Evolutionary conservation across 2,797 vertebrate genomes (phyloP), one percentile per base, ranked within the genome.

Genomic region (Pantherophis vulpinus): DNA sequence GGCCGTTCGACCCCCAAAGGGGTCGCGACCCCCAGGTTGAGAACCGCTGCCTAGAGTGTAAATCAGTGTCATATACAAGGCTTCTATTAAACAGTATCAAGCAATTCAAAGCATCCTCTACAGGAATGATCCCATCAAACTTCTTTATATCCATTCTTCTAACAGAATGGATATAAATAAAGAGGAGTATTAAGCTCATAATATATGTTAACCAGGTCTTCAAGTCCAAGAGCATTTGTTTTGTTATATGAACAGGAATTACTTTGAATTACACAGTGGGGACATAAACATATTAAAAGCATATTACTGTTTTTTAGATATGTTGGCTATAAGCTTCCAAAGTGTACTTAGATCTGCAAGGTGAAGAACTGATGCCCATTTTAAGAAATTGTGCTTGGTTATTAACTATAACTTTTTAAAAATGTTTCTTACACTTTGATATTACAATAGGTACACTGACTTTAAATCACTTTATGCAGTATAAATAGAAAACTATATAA

Each of bases 311-410:
- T 37, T 87, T 93, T 29, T 60, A 86, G 37, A 54, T 74, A 74
- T 88, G 37, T 90, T 74, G 47, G 32, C 5, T 59, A 58, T 87
- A 74, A 91, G 27, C 37, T 93, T 54, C 61, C 51, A 9, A 91
- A 91, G 54, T 51, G 37, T 60, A 93, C 42, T 93, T 93, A 88
- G 86, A 93, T 87, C 58, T 91, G 55, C 89, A 93, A 91, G 83
- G 59, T 91, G 61, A 89, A 91, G 89, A 88, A 74, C 27, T 55
- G 83, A 74, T 55, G 37, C 59, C 29, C 20, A 13, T 93, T 87
- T 74, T 87, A 90, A 55, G 18, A 90, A 93, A 90, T 90, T 87
- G 89, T 87, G 51, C 54, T 70, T 90, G 83, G 51, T 87, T 93
- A 83, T 74, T 93, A 74, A 90, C 29, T 90, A 54, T 74, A 90